Evolutionary conservation across 2,113 vertebrate species (phyloP).

Genomic region (Trinectes maculatus): DNA sequence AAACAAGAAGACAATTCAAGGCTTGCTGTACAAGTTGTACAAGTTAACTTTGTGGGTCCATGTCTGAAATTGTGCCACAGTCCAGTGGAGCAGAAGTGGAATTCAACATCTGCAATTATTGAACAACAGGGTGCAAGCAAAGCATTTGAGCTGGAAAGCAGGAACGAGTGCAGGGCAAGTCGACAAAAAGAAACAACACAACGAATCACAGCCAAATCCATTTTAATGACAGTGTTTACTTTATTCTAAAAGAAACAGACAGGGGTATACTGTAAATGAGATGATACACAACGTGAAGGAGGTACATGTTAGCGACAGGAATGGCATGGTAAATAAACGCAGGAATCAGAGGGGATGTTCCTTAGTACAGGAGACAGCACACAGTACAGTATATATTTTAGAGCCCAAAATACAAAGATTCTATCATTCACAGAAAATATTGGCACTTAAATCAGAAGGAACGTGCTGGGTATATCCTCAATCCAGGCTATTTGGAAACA

Average conservation of each 20-base stretch:
- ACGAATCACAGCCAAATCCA: constrained; percentile 24
- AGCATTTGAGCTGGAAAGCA: constrained; percentile 47
- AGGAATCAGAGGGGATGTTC: constrained; percentile 60
- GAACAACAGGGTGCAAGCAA: constrained; percentile 72
- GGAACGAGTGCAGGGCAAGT: neutral
- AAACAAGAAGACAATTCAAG: neutral
- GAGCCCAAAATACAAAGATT: constrained; percentile 53
- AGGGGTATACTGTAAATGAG: constrained; percentile 74
- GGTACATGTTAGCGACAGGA: constrained; percentile 78
- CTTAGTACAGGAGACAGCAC: constrained; percentile 73
- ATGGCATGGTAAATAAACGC: constrained; percentile 70
- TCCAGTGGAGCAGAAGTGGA: constrained; percentile 73
- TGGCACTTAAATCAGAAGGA: constrained; percentile 52
- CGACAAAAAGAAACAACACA: constrained; percentile 36
- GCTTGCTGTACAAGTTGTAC: constrained; percentile 2
- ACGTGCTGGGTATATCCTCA: constrained; percentile 58
- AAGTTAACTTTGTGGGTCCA: constrained; percentile 39
- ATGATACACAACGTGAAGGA: constrained; percentile 72
- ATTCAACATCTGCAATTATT: constrained; percentile 74
- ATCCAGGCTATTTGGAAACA: constrained; percentile 50
- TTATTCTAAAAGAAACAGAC: constrained; percentile 80
- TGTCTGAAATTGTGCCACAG: constrained; percentile 49
- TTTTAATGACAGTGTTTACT: constrained; percentile 74
- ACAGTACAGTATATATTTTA: constrained; percentile 64
- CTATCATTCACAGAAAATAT: constrained; percentile 64